Base-by-base conservation (phyloP, 1,140 invertebrate species). In the Nymphalis io region DNA sequence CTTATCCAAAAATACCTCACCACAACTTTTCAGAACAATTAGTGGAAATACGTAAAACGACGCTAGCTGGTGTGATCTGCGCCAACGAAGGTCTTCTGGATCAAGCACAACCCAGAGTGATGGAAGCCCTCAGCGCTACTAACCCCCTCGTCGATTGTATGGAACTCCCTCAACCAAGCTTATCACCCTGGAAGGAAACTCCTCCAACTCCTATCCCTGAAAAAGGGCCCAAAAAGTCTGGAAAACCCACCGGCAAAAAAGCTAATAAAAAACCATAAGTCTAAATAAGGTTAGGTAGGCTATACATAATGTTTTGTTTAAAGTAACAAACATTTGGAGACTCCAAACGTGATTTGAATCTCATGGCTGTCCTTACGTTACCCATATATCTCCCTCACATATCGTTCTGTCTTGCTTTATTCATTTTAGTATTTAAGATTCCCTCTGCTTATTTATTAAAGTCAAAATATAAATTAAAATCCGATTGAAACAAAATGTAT, bases 31-130 rank as follows among this genome's bases (percentile, higher is more conserved):
- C 81, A 95, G 95, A 94, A 44, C 98, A 99, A 94, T 89, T 99
- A 4, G 83, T 92, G 10, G 96, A 98, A 82, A 95, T 99, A 21
- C 94, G 97, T 33, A 97, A 97, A 82, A 95, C 95, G 0, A 95
- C 95, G 1, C 87, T 99, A 15, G 96, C 97, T 0, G 93, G 94
- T 42, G 93, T 99, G 5, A 95, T 99, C 46, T 99, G 98, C 82
- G 95, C 97, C 68, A 99, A 97, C 90, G 94, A 96, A 0, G 96
- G 96, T 74, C 93, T 94, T 3, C 92, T 98, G 2, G 92, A 93
- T 18, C 85, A 93, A 16, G 93, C 97, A 4, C 98, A 98, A 79
- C 93, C 93, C 8, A 91, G 94, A 74, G 96, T 98, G 0, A 98
- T 99, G 95, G 89, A 93, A 58, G 92, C 92, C 0, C 78, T 93